Evolutionary conservation across 2,888 invertebrate species (phyloP).

Genomic region (Melinaea menophilus): DNA sequence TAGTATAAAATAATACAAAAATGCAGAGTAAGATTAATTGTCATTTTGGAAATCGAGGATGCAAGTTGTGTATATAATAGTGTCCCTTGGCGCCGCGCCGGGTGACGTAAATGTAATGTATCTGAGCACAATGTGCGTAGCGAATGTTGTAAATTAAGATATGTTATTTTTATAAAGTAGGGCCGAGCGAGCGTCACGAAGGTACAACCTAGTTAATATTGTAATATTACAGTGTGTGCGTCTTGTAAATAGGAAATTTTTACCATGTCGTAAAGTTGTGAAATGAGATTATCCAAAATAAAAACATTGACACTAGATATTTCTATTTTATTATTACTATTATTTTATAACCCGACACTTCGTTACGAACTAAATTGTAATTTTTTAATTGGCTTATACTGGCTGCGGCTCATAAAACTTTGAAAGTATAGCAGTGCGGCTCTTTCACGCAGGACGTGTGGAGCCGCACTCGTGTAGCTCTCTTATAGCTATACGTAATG

Average conservation of each 20-base stretch:
- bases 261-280: slow-evolving; percentile 72
- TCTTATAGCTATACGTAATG: too few species aligned
- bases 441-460: too few species aligned
- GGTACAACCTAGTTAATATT: slow-evolving; percentile 71
- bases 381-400: too few species aligned
- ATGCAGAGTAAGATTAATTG: slow-evolving; percentile 26
- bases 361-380: too few species aligned
- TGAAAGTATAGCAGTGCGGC: too few species aligned
- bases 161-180: slow-evolving; percentile 70
- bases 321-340: not conserved
- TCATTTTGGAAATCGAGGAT: slow-evolving; percentile 26
- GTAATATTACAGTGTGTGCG: slow-evolving; percentile 60
- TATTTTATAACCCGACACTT: too few species aligned
- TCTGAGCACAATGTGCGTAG: slow-evolving; percentile 67
- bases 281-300: slow-evolving; percentile 75
- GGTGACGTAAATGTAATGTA: slow-evolving; percentile 48
- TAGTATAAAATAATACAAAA: slow-evolving; percentile 21
- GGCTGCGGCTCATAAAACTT: too few species aligned
- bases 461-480: too few species aligned
- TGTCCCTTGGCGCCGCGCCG: slow-evolving; percentile 34
- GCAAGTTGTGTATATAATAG: slow-evolving; percentile 45
- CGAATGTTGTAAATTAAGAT: slow-evolving; percentile 66
- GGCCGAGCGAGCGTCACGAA: slow-evolving; percentile 60
- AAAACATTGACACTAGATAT: slow-evolving; percentile 65
- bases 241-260: slow-evolving; percentile 74